phyloP scores from a whole-genome alignment of 2,797 vertebrate species.

The Pelochelys cantorii region DNA sequence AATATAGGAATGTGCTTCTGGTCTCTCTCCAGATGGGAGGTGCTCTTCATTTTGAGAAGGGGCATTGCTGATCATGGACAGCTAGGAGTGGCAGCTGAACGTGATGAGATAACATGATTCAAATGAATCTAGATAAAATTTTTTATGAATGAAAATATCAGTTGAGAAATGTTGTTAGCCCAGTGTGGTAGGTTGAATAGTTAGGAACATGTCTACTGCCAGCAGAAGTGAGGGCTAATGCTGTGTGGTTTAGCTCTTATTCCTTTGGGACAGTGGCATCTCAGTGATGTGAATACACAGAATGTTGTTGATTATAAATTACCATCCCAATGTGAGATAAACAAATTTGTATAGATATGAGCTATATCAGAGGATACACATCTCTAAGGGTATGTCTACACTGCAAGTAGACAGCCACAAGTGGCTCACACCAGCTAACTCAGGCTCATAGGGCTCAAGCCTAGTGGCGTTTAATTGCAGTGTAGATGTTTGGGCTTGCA shows the following conservation, averaged over 20 bases:
- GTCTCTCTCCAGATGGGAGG: not conserved
- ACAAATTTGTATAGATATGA: slow-evolving; percentile 31
- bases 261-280: slow-evolving; percentile 14
- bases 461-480: too few species aligned
- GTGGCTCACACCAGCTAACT: not conserved
- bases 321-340: slow-evolving; percentile 4
- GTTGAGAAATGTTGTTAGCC: slow-evolving; percentile 63
- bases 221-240: slow-evolving; percentile 20
- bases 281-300: not conserved
- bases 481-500: not conserved
- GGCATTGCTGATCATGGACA: slow-evolving; percentile 32
- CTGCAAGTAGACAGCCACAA: not conserved
- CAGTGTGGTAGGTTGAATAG: slow-evolving; percentile 52
- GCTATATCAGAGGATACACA: slow-evolving; percentile 16
- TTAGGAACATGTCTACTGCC: slow-evolving; percentile 49
- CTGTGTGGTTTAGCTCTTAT: slow-evolving; percentile 44
- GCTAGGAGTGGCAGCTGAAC: slow-evolving; percentile 63
- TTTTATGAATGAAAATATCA: slow-evolving; percentile 64
- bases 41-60: not conserved
- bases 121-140: slow-evolving; percentile 39
- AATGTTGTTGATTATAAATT: slow-evolving; percentile 26
- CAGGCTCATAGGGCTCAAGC: too few species aligned
- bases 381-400: not conserved
- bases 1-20: slow-evolving; percentile 35
- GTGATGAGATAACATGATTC: slow-evolving; percentile 42